phyloP scores from a whole-genome alignment of 2,113 vertebrate species.

The Boleophthalmus pectinirostris region DNA sequence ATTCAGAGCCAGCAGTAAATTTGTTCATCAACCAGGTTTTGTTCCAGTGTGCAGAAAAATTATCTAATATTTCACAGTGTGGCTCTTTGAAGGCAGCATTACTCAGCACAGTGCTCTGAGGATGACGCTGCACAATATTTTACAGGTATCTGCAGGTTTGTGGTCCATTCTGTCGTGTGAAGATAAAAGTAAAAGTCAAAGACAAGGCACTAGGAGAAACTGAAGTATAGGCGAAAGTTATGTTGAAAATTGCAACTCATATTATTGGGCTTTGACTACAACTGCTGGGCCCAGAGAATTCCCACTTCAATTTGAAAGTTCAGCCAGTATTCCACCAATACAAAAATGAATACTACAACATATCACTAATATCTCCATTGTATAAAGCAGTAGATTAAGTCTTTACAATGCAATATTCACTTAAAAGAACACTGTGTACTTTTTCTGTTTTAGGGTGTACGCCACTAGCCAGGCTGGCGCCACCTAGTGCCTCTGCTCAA shows the following conservation, averaged over 20 bases:
- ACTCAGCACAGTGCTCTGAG: conserved; percentile 37
- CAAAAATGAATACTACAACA: no score
- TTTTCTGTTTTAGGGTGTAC: no score
- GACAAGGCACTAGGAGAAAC: neutral
- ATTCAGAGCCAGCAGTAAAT: conserved; percentile 55
- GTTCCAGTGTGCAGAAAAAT: conserved; percentile 67
- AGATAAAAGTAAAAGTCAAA: neutral
- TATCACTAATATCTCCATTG: no score
- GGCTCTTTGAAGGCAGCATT: conserved; percentile 58
- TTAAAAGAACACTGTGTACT: no score
- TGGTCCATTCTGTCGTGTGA: neutral
- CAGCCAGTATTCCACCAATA: no score
- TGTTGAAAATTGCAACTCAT: neutral
- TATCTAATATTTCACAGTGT: conserved; percentile 62
- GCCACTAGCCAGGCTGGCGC: no score
- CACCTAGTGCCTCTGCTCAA: no score
- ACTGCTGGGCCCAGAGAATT: neutral
- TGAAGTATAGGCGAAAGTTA: conserved; percentile 1
- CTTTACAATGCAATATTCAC: no score
- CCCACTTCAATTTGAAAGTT: neutral
- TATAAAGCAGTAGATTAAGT: no score
- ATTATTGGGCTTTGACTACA: neutral
- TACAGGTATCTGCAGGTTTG: conserved; percentile 7
- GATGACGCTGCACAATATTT: conserved; percentile 24
- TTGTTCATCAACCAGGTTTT: conserved; percentile 65